Evolutionary conservation across 2,888 invertebrate genomes (phyloP).

Genomic region (Pycnomerus fuliginosus): DNA sequence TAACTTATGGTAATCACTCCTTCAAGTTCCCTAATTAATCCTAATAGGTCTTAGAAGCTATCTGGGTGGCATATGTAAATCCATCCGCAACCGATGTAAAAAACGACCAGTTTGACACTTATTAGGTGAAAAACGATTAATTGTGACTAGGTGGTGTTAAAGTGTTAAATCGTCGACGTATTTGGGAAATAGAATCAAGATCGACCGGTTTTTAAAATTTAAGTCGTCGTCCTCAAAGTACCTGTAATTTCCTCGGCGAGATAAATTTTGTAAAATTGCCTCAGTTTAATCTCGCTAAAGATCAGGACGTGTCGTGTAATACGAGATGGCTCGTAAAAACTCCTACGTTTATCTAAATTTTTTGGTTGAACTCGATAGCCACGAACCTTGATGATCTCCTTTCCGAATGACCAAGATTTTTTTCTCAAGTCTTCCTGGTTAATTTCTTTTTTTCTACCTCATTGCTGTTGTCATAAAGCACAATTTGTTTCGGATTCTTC

Average conservation of each 20-base stretch:
- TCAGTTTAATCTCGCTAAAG: slow-evolving; percentile 5
- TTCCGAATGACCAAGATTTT: slow-evolving; percentile 4
- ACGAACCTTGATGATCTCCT: too few relatives aligned
- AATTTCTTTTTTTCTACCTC: too few relatives aligned
- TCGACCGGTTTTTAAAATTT: not conserved
- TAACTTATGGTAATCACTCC: slow-evolving; percentile 35
- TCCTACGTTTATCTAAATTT: slow-evolving; percentile 10
- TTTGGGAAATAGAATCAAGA: not conserved
- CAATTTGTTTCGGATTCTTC: too few relatives aligned
- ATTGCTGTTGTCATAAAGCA: slow-evolving; percentile 1
- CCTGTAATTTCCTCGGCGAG: not conserved
- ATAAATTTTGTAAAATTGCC: slow-evolving; percentile 8
- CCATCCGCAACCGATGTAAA: slow-evolving; percentile 11
- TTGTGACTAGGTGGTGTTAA: slow-evolving; percentile 1
- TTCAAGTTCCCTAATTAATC: slow-evolving; percentile 38
- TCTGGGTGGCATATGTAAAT: slow-evolving; percentile 39
- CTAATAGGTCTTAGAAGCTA: slow-evolving; percentile 32
- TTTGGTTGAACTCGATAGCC: slow-evolving; percentile 2
- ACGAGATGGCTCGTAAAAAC: slow-evolving; percentile 11
- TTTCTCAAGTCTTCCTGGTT: too few relatives aligned
- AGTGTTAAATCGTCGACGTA: not conserved
- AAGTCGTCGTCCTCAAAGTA: not conserved
- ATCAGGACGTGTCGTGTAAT: slow-evolving; percentile 7
- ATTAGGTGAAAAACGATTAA: slow-evolving; percentile 18
- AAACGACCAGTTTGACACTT: slow-evolving; percentile 12